Evolutionary conservation across 2,113 vertebrate genomes (phyloP).

Genomic region (Cervus canadensis): DNA sequence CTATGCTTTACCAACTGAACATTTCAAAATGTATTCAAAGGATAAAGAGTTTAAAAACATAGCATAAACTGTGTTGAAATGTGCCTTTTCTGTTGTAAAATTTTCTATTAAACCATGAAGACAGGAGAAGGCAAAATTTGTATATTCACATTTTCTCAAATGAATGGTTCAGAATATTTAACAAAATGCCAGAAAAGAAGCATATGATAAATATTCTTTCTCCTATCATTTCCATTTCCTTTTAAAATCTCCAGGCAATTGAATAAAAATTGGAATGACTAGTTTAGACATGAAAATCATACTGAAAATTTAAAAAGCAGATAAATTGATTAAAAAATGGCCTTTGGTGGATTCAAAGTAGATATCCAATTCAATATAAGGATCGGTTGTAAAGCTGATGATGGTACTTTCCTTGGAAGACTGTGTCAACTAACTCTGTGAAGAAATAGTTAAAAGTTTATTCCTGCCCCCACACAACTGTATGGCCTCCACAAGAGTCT

Average conservation of each 20-base stretch:
- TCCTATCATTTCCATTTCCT: neutral
- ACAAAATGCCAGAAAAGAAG: neutral
- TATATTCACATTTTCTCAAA: neutral
- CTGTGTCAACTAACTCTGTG: neutral
- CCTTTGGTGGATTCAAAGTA: neutral
- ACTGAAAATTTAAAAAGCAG: slow-evolving; percentile 42
- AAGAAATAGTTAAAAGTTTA: slow-evolving; percentile 6
- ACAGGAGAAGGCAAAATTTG: neutral
- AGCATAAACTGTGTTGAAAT: neutral
- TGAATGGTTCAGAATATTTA: neutral
- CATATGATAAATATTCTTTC: neutral
- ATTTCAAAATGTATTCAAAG: slow-evolving; percentile 3
- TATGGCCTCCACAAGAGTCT: neutral
- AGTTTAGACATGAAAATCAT: slow-evolving; percentile 47
- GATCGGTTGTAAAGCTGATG: slow-evolving; percentile 24
- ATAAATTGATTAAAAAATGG: slow-evolving; percentile 19
- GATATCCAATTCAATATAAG: neutral
- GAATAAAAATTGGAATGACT: neutral
- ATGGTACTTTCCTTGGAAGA: neutral
- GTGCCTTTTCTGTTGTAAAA: neutral
- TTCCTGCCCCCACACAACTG: neutral
- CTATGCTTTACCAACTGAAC: neutral
- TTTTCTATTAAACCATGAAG: neutral
- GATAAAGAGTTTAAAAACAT: neutral
- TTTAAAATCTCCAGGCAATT: slow-evolving; percentile 16